Conservation (phyloP, 2,113 vertebrate genomes). For the Acanthochromis polyacanthus region DNA sequence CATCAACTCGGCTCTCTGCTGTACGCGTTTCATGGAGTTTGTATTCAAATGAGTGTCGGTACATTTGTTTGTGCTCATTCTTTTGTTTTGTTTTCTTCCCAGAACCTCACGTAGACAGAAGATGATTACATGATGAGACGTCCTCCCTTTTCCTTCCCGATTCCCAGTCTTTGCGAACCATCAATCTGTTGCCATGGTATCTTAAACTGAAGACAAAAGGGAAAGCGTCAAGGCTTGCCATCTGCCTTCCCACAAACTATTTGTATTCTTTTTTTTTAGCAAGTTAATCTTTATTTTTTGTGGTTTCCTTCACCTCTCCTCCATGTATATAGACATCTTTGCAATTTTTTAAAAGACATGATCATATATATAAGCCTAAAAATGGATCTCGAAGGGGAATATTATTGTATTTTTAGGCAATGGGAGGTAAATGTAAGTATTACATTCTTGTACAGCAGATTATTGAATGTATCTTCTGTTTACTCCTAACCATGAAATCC, state of each 20-base stretch:
- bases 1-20: not conserved
- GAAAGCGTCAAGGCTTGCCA: conserved; percentile 61
- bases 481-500: conserved; percentile 72
- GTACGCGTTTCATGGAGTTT: not conserved
- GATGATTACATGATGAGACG: conserved; percentile 33
- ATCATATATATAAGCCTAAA: conserved; percentile 48
- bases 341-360: conserved; percentile 67
- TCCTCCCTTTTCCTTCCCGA: conserved; percentile 25
- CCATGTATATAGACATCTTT: conserved; percentile 74
- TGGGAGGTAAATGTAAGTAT: conserved; percentile 52
- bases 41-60: conserved; percentile 5
- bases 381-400: conserved; percentile 35
- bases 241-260: conserved; percentile 70
- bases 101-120: conserved; percentile 73
- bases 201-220: conserved; percentile 61
- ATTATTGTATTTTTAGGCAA: conserved; percentile 81
- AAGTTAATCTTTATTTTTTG: conserved; percentile 58
- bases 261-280: conserved; percentile 56
- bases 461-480: conserved; percentile 86
- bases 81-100: conserved; percentile 44
- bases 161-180: conserved; percentile 55
- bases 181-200: conserved; percentile 72
- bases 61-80: not conserved
- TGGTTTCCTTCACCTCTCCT: conserved; percentile 48
- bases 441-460: conserved; percentile 72